Conservation (phyloP, 64 coral and sea anemone genomes). For the Pocillopora verrucosa region DNA sequence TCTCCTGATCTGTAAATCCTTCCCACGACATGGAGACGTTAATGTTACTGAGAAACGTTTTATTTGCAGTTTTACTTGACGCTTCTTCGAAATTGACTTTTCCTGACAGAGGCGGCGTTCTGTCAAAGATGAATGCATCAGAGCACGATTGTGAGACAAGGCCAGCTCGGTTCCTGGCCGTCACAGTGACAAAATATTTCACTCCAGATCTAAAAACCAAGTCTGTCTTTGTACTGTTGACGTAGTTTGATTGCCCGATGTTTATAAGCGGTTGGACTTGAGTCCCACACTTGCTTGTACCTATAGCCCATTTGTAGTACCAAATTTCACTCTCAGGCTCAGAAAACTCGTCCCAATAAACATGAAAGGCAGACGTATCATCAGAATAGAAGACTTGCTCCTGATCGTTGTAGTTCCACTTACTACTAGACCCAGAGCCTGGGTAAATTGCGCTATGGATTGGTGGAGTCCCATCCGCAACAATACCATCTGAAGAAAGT, state of each 20-base stretch:
- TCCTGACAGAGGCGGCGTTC: constrained; percentile 54
- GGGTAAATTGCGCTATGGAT: constrained; percentile 33
- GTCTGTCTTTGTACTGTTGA: constrained; percentile 58
- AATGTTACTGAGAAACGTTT: neutral
- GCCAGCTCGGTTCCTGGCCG: constrained; percentile 56
- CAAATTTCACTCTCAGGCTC: constrained; percentile 85
- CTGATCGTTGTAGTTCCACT: constrained; percentile 49
- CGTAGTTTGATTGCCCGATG: constrained; percentile 57
- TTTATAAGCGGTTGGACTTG: constrained; percentile 82
- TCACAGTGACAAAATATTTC: constrained; percentile 78
- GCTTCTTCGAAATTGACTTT: constrained; percentile 26
- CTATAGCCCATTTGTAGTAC: constrained; percentile 95
- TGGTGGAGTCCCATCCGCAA: constrained; percentile 64
- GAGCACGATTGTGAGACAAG: constrained; percentile 82
- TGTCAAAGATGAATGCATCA: constrained; percentile 72
- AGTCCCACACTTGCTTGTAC: constrained; percentile 73
- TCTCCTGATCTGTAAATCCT: constrained; percentile 57
- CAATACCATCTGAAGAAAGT: constrained; percentile 68
- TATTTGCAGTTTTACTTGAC: neutral
- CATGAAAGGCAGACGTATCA: constrained; percentile 11
- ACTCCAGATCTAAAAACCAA: constrained; percentile 38
- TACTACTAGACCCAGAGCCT: constrained; percentile 2
- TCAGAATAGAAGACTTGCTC: constrained; percentile 50
- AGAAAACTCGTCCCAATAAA: constrained; percentile 61
- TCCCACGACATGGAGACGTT: constrained; percentile 32